These are phyloP conservation scores for Drosophila mercatorum DNA, from an alignment of 2,888 invertebrate species.

Conservation along the genomic window DNA sequence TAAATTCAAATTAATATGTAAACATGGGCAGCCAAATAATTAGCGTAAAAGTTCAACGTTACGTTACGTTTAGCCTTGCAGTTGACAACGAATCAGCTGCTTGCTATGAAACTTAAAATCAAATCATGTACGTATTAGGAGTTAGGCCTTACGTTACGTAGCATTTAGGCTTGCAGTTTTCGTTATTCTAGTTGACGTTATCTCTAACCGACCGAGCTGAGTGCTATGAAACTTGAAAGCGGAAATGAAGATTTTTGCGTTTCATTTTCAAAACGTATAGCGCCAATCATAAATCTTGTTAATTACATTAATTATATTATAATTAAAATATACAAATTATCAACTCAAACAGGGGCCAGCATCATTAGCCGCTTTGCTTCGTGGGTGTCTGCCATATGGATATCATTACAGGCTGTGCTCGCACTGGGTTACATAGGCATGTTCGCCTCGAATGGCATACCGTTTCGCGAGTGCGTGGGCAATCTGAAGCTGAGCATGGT, in stretches of 20 bases:
- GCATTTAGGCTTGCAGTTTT: not conserved
- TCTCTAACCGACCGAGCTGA: not conserved
- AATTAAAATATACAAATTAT: not conserved
- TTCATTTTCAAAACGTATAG: not conserved
- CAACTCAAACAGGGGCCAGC: constrained; percentile 79
- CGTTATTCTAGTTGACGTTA: not conserved
- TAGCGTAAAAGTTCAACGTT: not conserved
- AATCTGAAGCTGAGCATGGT: constrained; percentile 80
- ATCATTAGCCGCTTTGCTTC: constrained; percentile 84
- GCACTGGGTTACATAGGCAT: constrained; percentile 84
- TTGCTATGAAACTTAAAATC: not conserved
- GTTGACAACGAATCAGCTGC: not conserved
- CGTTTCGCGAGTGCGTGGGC: constrained; percentile 83
- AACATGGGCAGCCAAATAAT: not conserved
- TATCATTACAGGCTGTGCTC: constrained; percentile 84
- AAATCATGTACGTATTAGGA: not conserved
- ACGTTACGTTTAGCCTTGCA: not conserved
- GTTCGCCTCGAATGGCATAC: constrained; percentile 82
- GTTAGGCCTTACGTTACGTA: not conserved
- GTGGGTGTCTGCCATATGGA: constrained; percentile 84
- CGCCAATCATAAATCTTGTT: not conserved
- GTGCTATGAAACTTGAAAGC: not conserved
- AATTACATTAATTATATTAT: not conserved
- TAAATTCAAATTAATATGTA: not conserved
- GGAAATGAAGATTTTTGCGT: not conserved